Evolutionary conservation across 2,113 vertebrate species (phyloP).

Genomic region (Trogon surrucura): DNA sequence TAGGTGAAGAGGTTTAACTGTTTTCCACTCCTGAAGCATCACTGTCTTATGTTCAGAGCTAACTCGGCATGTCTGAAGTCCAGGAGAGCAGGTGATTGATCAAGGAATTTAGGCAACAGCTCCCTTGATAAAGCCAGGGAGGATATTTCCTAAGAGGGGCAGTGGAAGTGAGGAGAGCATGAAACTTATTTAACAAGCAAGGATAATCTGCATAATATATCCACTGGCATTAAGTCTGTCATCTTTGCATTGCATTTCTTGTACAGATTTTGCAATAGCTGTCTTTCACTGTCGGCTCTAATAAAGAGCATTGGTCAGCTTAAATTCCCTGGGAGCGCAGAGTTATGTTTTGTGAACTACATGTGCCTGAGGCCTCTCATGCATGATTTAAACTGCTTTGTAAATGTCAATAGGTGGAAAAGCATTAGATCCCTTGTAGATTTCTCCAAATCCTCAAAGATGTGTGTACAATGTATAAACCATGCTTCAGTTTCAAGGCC

Average conservation of each 20-base stretch:
- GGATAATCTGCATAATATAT: slow-evolving; percentile 81
- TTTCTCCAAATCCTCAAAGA: slow-evolving; percentile 84
- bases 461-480: slow-evolving; percentile 78
- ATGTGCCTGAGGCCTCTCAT: slow-evolving; percentile 85
- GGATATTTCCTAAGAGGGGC: slow-evolving; percentile 64
- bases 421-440: slow-evolving; percentile 81
- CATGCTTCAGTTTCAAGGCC: slow-evolving; percentile 79
- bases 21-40: slow-evolving; percentile 64
- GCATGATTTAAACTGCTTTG: slow-evolving; percentile 93
- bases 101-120: slow-evolving; percentile 72
- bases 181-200: slow-evolving; percentile 79
- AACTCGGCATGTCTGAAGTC: slow-evolving; percentile 63
- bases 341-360: slow-evolving; percentile 82
- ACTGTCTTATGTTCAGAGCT: slow-evolving; percentile 68
- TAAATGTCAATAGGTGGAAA: slow-evolving; percentile 89
- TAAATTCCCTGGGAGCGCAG: slow-evolving; percentile 78
- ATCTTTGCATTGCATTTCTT: slow-evolving; percentile 72
- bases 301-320: slow-evolving; percentile 86
- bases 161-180: slow-evolving; percentile 32
- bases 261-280: slow-evolving; percentile 74
- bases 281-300: slow-evolving; percentile 87
- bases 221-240: slow-evolving; percentile 78
- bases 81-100: slow-evolving; percentile 69
- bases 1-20: slow-evolving; percentile 68
- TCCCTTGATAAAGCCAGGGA: slow-evolving; percentile 65